phyloP scores from a whole-genome alignment of 2,113 vertebrate species.

The Carlito syrichta region DNA sequence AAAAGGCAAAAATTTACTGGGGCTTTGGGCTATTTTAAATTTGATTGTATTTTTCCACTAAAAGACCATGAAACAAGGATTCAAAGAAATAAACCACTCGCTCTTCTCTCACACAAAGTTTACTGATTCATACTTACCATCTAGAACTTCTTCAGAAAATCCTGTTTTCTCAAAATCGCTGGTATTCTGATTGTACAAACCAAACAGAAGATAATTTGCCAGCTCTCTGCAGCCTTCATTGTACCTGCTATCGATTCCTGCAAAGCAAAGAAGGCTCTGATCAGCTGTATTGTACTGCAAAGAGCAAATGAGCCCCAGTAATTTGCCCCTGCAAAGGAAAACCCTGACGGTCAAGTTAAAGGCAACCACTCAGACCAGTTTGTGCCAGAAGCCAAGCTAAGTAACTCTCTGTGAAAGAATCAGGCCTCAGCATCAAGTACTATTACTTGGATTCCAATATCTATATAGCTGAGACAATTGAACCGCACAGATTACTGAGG shows the following conservation, averaged over 20 bases:
- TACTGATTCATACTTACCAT: conserved; percentile 85
- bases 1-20: background rate
- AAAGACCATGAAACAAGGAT: conserved; percentile 1
- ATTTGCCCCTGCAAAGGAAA: background rate
- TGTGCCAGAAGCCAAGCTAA: background rate
- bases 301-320: background rate
- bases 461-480: background rate
- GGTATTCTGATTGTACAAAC: conserved; percentile 90
- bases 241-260: conserved; percentile 97
- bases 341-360: background rate
- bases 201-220: conserved; percentile 95
- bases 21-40: conserved; percentile 8
- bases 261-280: conserved; percentile 58
- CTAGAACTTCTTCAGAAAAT: conserved; percentile 95
- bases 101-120: background rate
- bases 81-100: conserved; percentile 3
- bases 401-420: background rate
- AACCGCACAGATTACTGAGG: background rate
- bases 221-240: conserved; percentile 96
- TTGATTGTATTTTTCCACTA: background rate
- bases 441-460: background rate
- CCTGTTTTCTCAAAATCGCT: conserved; percentile 87
- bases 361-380: background rate
- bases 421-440: background rate
- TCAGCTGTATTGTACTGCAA: background rate